Base-by-base conservation (phyloP, 2,888 invertebrate species). In the Aphelenchoides bicaudatus region DNA sequence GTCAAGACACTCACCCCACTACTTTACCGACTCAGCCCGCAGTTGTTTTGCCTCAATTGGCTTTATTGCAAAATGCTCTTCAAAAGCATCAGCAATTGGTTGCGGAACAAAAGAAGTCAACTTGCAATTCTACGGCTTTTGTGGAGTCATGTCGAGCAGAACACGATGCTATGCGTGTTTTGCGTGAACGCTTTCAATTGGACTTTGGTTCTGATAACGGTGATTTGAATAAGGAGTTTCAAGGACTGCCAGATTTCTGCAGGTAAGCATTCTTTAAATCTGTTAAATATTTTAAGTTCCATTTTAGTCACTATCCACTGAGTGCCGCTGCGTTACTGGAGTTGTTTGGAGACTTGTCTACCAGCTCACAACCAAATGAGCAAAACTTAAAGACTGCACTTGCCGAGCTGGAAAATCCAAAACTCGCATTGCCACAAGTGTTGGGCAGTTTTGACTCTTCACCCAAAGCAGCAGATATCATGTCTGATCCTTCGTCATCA, bases 261-360 rank as follows among this genome's bases (percentile, higher is more conserved):
- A 49, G 38, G 19, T n/a, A n/a, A n/a, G n/a, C n/a, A n/a, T n/a
- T n/a, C n/a, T n/a, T n/a, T n/a, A n/a, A n/a, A n/a, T n/a, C n/a
- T n/a, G n/a, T n/a, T n/a, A n/a, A n/a, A n/a, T n/a, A n/a, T n/a
- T n/a, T n/a, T n/a, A n/a, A n/a, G n/a, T n/a, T n/a, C n/a, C n/a
- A n/a, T n/a, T n/a, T n/a, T n/a, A n/a, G n/a, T n/a, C 28, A 37
- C 16, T 38, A 49, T 21, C 49, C 49, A 3, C 3, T 49, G 49
- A 49, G 49, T 49, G 38, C 49, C 16, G n/a, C 49, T 16, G 49
- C 37, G n/a, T 38, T 49, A n/a, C 2, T 49, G 19, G 49, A 49
- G 38, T 37, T 49, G 27, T 13, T 49, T 37, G 10, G 16, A 28
- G 49, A 49, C 16, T 37, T 49, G 49, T 10, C 34, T 10, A 13